phyloP scores from a whole-genome alignment of 2,113 vertebrate genomes.

The Neodontobutis hainanensis region DNA sequence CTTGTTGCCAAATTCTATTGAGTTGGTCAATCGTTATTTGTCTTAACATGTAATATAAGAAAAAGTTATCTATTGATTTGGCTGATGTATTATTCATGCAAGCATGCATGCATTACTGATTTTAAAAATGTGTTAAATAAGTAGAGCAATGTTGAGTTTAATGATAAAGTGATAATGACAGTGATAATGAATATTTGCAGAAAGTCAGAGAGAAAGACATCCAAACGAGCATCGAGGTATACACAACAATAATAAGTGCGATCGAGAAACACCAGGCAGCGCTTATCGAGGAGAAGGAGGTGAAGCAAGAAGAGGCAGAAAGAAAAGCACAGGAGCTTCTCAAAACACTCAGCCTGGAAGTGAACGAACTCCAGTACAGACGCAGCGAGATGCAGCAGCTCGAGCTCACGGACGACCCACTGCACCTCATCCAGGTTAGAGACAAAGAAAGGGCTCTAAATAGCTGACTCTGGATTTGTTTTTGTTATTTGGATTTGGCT shows the following conservation, averaged over 20 bases:
- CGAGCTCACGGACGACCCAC: slow-evolving; percentile 33
- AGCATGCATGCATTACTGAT: too few species aligned
- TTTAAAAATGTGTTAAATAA: too few species aligned
- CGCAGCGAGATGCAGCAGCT: slow-evolving; percentile 38
- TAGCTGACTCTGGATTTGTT: too few species aligned
- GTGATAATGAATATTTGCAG: slow-evolving; percentile 17
- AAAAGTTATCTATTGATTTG: too few species aligned
- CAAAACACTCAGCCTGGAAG: slow-evolving; percentile 43
- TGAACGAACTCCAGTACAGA: slow-evolving; percentile 40
- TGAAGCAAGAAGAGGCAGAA: slow-evolving; percentile 31
- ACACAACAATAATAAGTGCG: slow-evolving; percentile 3
- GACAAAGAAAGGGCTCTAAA: too few species aligned
- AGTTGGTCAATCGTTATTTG: too few species aligned
- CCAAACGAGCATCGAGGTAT: slow-evolving; percentile 15
- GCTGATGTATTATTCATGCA: too few species aligned
- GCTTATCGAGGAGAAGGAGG: slow-evolving; percentile 20
- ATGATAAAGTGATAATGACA: too few species aligned
- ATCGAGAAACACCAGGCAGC: slow-evolving; percentile 28
- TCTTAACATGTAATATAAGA: too few species aligned
- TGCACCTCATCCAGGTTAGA: slow-evolving; percentile 55
- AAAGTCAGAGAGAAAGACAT: slow-evolving; percentile 19
- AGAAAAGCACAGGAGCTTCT: slow-evolving; percentile 1
- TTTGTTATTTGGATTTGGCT: too few species aligned
- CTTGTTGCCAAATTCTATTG: too few species aligned
- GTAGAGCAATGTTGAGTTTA: too few species aligned